These are phyloP conservation scores for Motacilla alba DNA, from an alignment of 2,113 vertebrate species.

Conservation along the genomic window DNA sequence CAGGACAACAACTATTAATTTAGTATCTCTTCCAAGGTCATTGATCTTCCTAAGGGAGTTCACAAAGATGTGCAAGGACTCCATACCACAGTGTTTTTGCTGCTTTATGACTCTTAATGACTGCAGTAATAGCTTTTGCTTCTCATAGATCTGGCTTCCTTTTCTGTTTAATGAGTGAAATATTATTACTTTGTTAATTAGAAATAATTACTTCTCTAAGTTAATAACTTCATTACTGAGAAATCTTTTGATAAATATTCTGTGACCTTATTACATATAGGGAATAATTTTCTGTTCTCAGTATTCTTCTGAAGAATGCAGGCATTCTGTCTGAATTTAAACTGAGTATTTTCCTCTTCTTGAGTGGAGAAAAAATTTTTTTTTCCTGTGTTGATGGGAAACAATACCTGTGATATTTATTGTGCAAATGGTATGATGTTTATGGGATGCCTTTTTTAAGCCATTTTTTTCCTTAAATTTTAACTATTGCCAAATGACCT, in stretches of 20 bases:
- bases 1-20: background rate
- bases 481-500: conserved; percentile 12
- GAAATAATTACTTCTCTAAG: background rate
- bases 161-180: conserved; percentile 2
- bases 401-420: background rate
- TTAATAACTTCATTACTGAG: conserved; percentile 9
- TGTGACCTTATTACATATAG: background rate
- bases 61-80: conserved; percentile 1
- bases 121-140: background rate
- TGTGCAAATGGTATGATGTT: background rate
- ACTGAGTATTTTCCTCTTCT: background rate
- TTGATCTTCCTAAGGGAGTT: background rate
- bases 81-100: background rate
- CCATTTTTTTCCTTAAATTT: background rate
- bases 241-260: conserved; percentile 38
- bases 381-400: background rate
- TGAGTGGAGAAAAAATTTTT: background rate
- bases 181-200: conserved; percentile 42
- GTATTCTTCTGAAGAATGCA: conserved; percentile 21
- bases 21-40: background rate
- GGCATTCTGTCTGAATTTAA: background rate
- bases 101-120: background rate
- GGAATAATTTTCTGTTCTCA: background rate
- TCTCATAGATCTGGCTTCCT: background rate
- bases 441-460: background rate